Conservation (phyloP, 2,113 vertebrate genomes). For the Cygnus atratus region DNA sequence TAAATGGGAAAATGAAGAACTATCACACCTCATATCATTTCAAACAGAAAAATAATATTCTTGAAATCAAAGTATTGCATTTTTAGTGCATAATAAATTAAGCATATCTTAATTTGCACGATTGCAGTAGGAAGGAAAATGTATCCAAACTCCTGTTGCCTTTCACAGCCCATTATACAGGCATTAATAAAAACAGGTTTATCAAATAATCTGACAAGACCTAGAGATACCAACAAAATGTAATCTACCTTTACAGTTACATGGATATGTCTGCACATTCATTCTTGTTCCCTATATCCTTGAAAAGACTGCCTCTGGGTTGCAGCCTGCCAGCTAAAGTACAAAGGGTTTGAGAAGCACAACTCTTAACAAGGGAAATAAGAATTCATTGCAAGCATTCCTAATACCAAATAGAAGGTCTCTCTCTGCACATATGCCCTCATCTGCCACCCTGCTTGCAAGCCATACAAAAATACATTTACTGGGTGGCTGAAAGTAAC, state of each 20-base stretch:
- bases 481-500: not conserved
- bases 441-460: not conserved
- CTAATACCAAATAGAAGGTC: not conserved
- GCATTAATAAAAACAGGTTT: not conserved
- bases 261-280: not conserved
- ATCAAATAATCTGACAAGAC: not conserved
- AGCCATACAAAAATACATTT: not conserved
- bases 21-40: not conserved
- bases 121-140: not conserved
- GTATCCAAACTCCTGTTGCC: not conserved
- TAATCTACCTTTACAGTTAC: not conserved
- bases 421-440: not conserved
- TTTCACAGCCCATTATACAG: not conserved
- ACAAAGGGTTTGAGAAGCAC: not conserved
- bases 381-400: fast-evolving
- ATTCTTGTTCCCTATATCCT: not conserved
- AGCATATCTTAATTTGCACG: not conserved
- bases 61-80: not conserved
- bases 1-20: not conserved
- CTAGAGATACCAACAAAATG: not conserved
- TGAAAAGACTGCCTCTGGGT: not conserved
- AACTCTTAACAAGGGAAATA: not conserved
- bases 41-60: not conserved
- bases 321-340: not conserved
- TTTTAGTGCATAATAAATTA: not conserved